Conservation (phyloP, 2,888 invertebrate genomes). For the Lottia gigantea region DNA sequence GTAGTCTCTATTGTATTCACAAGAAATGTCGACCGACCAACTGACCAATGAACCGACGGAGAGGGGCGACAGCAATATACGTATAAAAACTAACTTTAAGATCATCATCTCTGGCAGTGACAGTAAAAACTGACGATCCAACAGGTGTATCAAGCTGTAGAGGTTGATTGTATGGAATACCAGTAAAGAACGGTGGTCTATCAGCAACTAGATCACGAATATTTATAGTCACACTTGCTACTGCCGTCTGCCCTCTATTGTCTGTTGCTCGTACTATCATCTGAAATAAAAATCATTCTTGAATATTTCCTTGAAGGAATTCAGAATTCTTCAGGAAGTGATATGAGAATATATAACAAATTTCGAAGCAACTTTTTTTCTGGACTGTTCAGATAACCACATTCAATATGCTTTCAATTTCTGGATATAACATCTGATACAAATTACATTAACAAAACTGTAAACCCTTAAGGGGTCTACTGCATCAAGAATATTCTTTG, state of each 20-base stretch:
- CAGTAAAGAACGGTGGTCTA: constrained; percentile 41
- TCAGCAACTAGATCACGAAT: constrained; percentile 41
- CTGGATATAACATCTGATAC: too few relatives aligned
- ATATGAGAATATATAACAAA: not conserved
- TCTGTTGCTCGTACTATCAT: constrained; percentile 46
- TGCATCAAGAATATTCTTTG: too few relatives aligned
- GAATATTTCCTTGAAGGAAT: not conserved
- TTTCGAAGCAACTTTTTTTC: not conserved
- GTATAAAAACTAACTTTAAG: constrained; percentile 38
- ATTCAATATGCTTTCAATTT: not conserved
- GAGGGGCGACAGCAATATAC: too few relatives aligned
- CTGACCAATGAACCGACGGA: too few relatives aligned
- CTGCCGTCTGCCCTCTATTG: constrained; percentile 40
- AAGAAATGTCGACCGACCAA: too few relatives aligned
- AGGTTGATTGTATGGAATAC: constrained; percentile 42
- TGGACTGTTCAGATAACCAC: not conserved
- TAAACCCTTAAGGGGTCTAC: too few relatives aligned
- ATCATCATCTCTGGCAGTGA: constrained; percentile 50
- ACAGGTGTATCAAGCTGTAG: constrained; percentile 39
- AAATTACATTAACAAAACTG: too few relatives aligned
- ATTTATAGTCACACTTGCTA: constrained; percentile 45
- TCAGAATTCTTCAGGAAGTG: not conserved
- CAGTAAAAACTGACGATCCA: constrained; percentile 42
- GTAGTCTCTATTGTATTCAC: too few relatives aligned
- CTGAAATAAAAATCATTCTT: constrained; percentile 29